phyloP scores from a whole-genome alignment of 2,113 vertebrate species.

The Ornithorhynchus anatinus region DNA sequence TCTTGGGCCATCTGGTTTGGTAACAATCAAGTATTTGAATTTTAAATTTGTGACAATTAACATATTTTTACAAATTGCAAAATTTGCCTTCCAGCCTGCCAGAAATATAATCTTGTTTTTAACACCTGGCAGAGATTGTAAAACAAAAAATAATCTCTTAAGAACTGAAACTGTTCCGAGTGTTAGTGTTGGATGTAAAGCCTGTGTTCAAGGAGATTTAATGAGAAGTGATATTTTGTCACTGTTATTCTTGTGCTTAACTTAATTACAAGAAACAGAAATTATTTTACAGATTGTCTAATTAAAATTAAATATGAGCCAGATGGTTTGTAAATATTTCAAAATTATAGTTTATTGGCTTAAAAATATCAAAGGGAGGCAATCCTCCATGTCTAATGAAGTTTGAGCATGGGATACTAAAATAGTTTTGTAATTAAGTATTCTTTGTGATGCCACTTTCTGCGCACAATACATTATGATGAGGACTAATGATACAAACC shows the following conservation, averaged over 20 bases:
- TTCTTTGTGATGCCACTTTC: neutral
- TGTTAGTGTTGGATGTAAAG: neutral
- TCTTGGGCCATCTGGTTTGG: neutral
- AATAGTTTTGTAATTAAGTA: neutral
- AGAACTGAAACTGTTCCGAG: neutral
- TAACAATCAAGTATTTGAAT: neutral
- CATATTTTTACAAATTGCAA: neutral
- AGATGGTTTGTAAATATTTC: constrained; percentile 7
- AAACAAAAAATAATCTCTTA: neutral
- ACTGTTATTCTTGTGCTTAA: neutral
- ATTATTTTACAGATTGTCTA: neutral
- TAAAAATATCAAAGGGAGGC: neutral
- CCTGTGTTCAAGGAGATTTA: neutral
- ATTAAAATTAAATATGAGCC: constrained; percentile 9
- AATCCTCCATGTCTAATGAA: neutral
- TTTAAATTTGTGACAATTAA: neutral
- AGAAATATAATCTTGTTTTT: neutral
- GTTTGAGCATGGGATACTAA: neutral
- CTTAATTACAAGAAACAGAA: neutral
- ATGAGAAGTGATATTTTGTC: neutral
- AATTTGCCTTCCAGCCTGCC: neutral
- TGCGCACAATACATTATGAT: neutral
- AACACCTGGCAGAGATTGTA: neutral
- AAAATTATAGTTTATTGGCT: neutral
- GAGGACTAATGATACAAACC: neutral